phyloP scores from a whole-genome alignment of 2,113 vertebrate genomes.

The Echinops telfairi region DNA sequence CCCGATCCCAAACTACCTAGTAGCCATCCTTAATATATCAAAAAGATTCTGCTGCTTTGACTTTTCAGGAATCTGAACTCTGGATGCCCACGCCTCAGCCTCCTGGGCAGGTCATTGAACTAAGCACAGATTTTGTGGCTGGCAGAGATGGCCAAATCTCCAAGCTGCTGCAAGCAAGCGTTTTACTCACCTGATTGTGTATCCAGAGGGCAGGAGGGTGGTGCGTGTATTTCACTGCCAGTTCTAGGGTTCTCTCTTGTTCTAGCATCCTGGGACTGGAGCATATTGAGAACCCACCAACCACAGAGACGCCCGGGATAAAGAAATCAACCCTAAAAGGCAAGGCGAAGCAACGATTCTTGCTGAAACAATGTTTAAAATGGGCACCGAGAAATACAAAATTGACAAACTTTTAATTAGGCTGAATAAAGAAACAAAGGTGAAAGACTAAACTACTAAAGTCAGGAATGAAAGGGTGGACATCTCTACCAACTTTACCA shows the following conservation, averaged over 20 bases:
- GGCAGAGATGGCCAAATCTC: background rate
- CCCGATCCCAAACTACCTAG: background rate
- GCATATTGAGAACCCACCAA: slow-evolving; percentile 98
- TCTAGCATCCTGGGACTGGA: slow-evolving; percentile 93
- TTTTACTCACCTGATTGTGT: slow-evolving; percentile 90
- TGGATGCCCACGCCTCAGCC: background rate
- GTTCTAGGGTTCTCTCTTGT: slow-evolving; percentile 92
- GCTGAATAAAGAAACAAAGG: background rate
- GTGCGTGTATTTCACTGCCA: slow-evolving; percentile 93
- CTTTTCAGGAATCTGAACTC: background rate
- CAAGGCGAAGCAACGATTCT: slow-evolving; percentile 63
- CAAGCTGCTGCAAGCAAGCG: background rate
- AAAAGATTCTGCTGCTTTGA: background rate
- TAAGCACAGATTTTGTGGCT: background rate
- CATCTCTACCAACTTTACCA: background rate
- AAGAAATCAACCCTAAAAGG: slow-evolving; percentile 95
- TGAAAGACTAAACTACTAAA: slow-evolving; percentile 30
- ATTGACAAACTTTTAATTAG: background rate
- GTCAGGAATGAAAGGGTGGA: slow-evolving; percentile 26
- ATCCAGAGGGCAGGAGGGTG: slow-evolving; percentile 96
- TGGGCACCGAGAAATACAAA: slow-evolving; percentile 14
- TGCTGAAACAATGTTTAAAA: slow-evolving; percentile 35
- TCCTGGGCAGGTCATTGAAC: background rate
- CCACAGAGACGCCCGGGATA: slow-evolving; percentile 93
- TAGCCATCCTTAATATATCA: background rate